Evolutionary conservation across 1,140 invertebrate genomes (phyloP), one percentile per base, ranked within the genome.

Genomic region (Agrilus planipennis): DNA sequence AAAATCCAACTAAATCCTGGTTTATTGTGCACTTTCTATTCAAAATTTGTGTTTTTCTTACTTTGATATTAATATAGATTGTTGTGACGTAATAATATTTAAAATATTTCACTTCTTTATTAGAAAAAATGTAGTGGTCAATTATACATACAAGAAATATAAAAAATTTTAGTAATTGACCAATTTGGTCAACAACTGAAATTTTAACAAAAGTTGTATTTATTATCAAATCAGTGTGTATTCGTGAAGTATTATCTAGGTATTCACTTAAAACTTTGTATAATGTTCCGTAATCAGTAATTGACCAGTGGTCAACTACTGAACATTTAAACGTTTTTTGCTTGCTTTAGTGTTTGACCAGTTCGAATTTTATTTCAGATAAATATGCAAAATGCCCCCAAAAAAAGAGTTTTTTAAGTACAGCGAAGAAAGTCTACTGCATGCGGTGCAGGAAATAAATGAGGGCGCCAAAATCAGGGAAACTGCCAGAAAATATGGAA

Each of bases 381-480:
- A 39, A 39, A 39, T 32, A n/a, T n/a, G n/a, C n/a, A n/a, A n/a
- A n/a, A n/a, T n/a, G n/a, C n/a, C n/a, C n/a, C n/a, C n/a, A 14
- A 39, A 39, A 25, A 35, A 39, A 17, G 32, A 14, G 16, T 32
- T 35, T 39, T 39, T 36, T 34, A 41, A 15, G 34, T 34, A 41
- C 39, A 27, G 23, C 25, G 28, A 41, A 34, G 14, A 6, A 41
- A 27, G 34, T 34, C 22, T 41, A 35, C 39, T 18, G 34, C 39
- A 41, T 14, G 39, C 28, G 34, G n/a, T 41, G 6, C 34, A 11
- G 12, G 17, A 42, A 1, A 22, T 42, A 23, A 37, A 42, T 42
- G 23, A 42, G 34, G 32, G 34, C 11, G 34, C 20, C 32, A 22
- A 10, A 6, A 42, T 42, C 35, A 6, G 40, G 11, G 18, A 38